Evolutionary conservation across 2,797 vertebrate genomes (phyloP), one percentile per base, ranked within the genome.

Genomic region (Poecilia gillii): DNA sequence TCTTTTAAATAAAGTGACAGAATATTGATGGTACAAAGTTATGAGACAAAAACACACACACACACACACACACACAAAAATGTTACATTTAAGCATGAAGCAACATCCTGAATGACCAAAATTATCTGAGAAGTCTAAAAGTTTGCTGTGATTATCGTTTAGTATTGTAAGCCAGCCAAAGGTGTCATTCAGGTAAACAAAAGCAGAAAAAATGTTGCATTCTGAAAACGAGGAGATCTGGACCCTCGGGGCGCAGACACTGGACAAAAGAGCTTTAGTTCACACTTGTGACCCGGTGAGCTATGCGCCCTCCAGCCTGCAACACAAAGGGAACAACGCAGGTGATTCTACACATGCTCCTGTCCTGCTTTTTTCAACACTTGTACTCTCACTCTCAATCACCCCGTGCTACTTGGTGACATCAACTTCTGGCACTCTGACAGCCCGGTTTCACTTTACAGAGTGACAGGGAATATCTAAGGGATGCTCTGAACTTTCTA

Each of bases 381-480:
- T 91, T 89, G 90, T 90, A 87, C 90, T 91, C 89, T 90, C 84
- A 87, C 77, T 93, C 85, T 92, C 86, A 91, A 90, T 93, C 92
- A 92, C 77, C 85, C 75, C 2, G 66, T 85, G 91, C 92, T 90
- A 90, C 92, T 94, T 88, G 88, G 92, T 95, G 94, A 95, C 94
- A 94, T 94, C 92, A 94, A 84, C 91, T 89, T 93, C 88, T 91
- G 93, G 92, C 88, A 82, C 85, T 68, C 77, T 90, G 93, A 95
- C 94, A 95, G 89, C 86, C 80, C 20, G 91, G 93, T 96, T 92
- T 95, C 93, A 90, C 77, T 91, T 95, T 94, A 90, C 92, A 84
- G 53, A 78, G 82, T 12, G 59, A 86, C 89, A 86, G 83, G 46
- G 70, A 87, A 74, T 46, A 84, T 79, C 77, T 80, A 85, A 77